Conservation (phyloP, 2,113 vertebrate genomes). For the Varanus komodoensis region DNA sequence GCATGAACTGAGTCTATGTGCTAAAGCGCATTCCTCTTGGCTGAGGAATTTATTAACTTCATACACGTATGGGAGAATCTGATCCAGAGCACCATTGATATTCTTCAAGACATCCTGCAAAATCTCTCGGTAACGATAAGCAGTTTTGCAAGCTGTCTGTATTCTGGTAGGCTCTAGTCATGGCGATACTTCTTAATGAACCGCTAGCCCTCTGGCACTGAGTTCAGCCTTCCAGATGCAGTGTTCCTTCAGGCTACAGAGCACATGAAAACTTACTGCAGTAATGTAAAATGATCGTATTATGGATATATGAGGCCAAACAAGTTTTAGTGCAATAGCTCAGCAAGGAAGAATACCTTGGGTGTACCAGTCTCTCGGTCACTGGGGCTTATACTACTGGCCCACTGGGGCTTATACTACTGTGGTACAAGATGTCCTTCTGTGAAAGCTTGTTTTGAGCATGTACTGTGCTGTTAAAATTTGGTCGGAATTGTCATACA, state of each 20-base stretch:
- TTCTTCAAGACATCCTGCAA: neutral
- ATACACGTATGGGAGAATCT: neutral
- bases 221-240: neutral
- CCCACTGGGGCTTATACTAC: neutral
- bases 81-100: neutral
- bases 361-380: neutral
- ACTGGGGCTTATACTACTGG: neutral
- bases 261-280: neutral
- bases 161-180: neutral
- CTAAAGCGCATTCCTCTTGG: neutral
- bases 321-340: neutral
- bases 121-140: neutral
- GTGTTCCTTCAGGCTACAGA: neutral
- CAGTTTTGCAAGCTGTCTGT: neutral
- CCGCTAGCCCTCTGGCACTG: neutral
- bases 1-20: neutral
- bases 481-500: neutral
- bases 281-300: neutral
- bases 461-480: neutral
- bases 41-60: neutral
- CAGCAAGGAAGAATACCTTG: neutral
- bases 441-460: neutral
- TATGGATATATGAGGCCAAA: neutral
- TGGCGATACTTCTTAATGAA: neutral
- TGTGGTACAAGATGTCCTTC: neutral